Percentiles rank a stretch among this genome's conserved stretches.
Evolutionary conservation across 2,113 vertebrate species (phyloP).

Genomic region (Mixornis gularis): DNA sequence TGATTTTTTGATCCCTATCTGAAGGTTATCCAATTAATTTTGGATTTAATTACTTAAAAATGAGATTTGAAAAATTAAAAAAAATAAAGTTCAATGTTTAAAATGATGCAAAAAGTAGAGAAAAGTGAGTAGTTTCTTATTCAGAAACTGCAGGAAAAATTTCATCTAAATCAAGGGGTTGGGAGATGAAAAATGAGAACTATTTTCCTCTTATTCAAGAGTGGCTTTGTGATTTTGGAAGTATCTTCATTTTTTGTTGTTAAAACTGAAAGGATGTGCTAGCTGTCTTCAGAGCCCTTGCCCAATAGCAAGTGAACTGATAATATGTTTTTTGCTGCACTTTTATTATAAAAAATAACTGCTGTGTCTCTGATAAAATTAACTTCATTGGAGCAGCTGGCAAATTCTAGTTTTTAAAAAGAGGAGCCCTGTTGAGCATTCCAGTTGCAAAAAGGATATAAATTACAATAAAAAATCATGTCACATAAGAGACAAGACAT

Average conservation of each 20-base stretch:
- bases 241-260: background rate
- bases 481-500: background rate
- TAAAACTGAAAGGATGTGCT: background rate
- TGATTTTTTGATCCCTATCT: background rate
- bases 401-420: background rate
- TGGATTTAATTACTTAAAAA: background rate
- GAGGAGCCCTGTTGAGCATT: background rate
- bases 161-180: background rate
- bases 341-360: constrained; percentile 21
- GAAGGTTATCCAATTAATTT: background rate
- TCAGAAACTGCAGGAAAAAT: background rate
- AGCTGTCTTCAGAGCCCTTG: background rate
- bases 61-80: background rate
- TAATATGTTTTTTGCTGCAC: background rate
- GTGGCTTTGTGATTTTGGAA: background rate
- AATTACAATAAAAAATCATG: background rate
- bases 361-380: background rate
- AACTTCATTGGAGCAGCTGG: constrained; percentile 13
- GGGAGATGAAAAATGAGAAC: background rate
- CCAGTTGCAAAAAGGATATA: background rate
- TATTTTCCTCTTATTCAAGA: background rate
- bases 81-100: background rate
- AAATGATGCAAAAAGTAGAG: background rate
- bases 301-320: background rate
- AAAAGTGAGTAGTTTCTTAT: background rate